Evolutionary conservation across 2,797 vertebrate genomes (phyloP), one percentile per base, ranked within the genome.

Genomic region (Anas bahamensis): DNA sequence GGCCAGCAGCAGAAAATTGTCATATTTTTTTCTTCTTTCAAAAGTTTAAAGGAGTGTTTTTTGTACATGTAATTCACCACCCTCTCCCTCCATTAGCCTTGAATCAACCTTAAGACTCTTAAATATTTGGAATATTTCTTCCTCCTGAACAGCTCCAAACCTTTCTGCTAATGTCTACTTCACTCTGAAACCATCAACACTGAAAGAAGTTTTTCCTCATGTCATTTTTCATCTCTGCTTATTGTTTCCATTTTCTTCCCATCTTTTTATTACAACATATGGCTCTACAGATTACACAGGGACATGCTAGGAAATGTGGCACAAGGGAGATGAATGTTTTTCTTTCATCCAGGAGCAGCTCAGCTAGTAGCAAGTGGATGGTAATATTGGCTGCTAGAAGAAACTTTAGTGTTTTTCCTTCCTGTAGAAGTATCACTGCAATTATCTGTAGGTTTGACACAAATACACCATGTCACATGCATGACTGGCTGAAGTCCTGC

Each of bases 391-490:
- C 72, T 35, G 48, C 85, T 57, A 65, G 19, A 48, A 83, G 70
- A 13, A 63, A n/a, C 9, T 37, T 35, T 1, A 29, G 33, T 13
- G 48, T 10, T 46, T 75, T 41, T 72, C 29, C 42, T 57, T 71
- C 55, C 68, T 18, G 33, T 41, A 60, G 66, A 33, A 48, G 55
- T 6, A 0, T 44, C 73, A 7, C 4, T 33, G 80, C 73, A 26
- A 14, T 15, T 56, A 73, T 42, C 46, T 10, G 31, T 1, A 11
- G 8, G 23, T 18, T 50, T 78, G 86, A 70, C 44, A 42, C 3
- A 31, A 72, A 86, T 59, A 33, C 0, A 0, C 0, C 1, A 12
- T 55, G 88, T 75, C 65, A 50, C 33, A 6, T 4, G 17, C 63
- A 77, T 68, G 59, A 60, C 80, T 68, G 73, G 46, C 50, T 81